These are phyloP conservation scores for Exocentrus adspersus DNA, from an alignment of 2,888 invertebrate genomes.

Conservation along the genomic window DNA sequence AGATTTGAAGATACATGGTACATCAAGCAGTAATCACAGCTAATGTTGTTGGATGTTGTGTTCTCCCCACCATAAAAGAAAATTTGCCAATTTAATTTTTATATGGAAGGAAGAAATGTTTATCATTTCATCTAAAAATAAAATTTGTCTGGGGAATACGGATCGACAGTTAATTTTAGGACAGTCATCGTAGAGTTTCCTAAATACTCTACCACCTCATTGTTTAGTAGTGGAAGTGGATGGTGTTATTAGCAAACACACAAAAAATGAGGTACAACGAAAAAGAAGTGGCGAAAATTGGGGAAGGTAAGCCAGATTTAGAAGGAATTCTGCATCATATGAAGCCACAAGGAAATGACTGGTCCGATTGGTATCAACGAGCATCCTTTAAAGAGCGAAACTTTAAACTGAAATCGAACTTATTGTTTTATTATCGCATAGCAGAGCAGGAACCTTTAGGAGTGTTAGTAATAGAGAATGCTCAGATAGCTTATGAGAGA, in stretches of 20 bases:
- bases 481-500: constrained; percentile 74
- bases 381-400: constrained; percentile 76
- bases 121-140: constrained; percentile 13
- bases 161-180: constrained; percentile 16
- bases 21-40: too few species aligned
- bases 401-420: constrained; percentile 79
- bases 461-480: constrained; percentile 79
- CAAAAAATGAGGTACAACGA: constrained; percentile 77
- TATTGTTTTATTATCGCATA: constrained; percentile 81
- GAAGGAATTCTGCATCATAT: constrained; percentile 80
- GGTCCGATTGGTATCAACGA: constrained; percentile 62
- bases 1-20: too few species aligned
- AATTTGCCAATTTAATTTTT: neutral
- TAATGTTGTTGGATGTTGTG: too few species aligned
- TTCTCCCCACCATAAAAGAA: neutral
- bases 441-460: constrained; percentile 75
- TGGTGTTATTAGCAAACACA: too few species aligned
- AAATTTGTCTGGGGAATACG: constrained; percentile 5
- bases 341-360: constrained; percentile 69
- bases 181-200: neutral
- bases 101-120: neutral
- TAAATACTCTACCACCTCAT: neutral
- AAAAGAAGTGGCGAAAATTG: constrained; percentile 72
- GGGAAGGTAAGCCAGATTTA: constrained; percentile 69
- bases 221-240: constrained; percentile 3